These are phyloP conservation scores for Phrynosoma blainvillii DNA, from an alignment of 2,113 vertebrate species.

Conservation along the genomic window DNA sequence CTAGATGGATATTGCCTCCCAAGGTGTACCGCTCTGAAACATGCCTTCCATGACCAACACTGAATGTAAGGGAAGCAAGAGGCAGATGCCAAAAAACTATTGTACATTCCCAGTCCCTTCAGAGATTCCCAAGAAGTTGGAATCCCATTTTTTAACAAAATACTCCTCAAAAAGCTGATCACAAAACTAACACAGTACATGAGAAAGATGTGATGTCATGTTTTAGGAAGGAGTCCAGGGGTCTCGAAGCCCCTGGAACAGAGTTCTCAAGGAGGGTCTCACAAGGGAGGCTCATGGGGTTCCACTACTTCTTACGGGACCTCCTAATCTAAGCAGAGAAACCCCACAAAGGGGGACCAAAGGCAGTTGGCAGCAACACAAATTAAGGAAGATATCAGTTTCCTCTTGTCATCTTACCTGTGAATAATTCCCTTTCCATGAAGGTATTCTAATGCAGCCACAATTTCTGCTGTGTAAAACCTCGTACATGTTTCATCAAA, in stretches of 20 bases:
- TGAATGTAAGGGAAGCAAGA: neutral
- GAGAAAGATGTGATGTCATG: neutral
- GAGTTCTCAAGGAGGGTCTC: neutral
- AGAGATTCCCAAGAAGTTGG: neutral
- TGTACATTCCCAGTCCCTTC: neutral
- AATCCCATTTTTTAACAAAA: neutral
- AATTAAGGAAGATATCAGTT: neutral
- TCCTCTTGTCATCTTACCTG: conserved; percentile 80
- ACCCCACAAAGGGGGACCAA: neutral
- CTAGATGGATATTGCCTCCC: too few relatives aligned
- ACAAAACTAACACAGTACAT: neutral
- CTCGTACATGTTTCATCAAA: conserved; percentile 99
- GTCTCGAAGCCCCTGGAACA: too few relatives aligned
- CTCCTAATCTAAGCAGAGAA: neutral
- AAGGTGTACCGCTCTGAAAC: too few relatives aligned
- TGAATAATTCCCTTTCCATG: conserved; percentile 98
- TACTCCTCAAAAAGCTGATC: neutral
- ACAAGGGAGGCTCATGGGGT: neutral
- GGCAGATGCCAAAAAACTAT: neutral
- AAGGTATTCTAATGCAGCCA: conserved; percentile 94
- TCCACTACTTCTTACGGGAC: neutral
- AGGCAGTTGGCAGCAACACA: neutral
- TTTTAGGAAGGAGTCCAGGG: neutral
- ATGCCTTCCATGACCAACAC: neutral
- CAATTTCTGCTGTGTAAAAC: conserved; percentile 98